Evolutionary conservation across 2,888 invertebrate species (phyloP), one percentile per base, ranked within the genome.

Genomic region (Temnothorax unifasciatus): DNA sequence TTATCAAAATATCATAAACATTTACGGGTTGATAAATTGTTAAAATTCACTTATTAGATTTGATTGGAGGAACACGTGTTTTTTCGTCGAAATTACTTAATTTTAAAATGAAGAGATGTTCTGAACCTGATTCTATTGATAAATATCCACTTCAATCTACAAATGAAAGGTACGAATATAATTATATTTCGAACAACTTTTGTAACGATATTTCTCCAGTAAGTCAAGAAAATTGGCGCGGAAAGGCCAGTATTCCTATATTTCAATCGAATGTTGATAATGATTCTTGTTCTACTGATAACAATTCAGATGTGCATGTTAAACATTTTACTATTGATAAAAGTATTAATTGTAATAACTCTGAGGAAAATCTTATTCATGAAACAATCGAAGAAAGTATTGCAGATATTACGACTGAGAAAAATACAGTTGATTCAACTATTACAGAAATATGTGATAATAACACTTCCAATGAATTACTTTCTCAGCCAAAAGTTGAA

Each of bases 1-100:
- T 57, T 57, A 57, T 57, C 57, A 57, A 57, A 21, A 57, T 57
- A 57, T 57, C 54, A 57, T 25, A 57, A 57, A 57, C 25, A 25
- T 57, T 57, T 57, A 57, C 57, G 57, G 25, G 57, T 57, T 1
- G 13, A 57, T 57, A 57, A 57, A 25, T 54, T 54, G 57, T 57
- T n/a, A 57, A 57, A 57, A 57, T 21, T 57, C 5, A 57, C 11
- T 25, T 57, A 25, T 57, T 57, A 57, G 57, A 57, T 57, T 5
- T 57, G 11, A 57, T 57, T 13, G 21, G 57, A 57, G 57, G 21
- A 57, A 57, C 21, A n/a, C n/a, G 57, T 13, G 21, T 57, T 57
- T 57, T 57, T 57, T 25, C 57, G 4, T 57, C 57, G 3, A 57
- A 21, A 57, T 57, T 57, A 57, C 21, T 57, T 13, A 57, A 57